These are phyloP conservation scores for Tenthredo mesomela DNA, from an alignment of 2,888 invertebrate genomes.

Conservation along the genomic window DNA sequence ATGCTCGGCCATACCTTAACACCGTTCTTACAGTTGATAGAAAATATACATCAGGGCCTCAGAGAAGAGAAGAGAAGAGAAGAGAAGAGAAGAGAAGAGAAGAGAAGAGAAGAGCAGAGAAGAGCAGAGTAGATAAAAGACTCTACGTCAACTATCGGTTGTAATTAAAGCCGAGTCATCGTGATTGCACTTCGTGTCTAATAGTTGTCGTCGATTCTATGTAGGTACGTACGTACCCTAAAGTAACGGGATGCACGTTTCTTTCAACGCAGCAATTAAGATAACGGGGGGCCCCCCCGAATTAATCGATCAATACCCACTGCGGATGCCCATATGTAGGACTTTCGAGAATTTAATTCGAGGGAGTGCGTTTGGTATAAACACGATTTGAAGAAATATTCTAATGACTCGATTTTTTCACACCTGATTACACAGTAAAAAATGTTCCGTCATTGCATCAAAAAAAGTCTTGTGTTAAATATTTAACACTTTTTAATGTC, in stretches of 20 bases:
- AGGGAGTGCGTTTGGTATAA: not conserved
- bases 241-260: constrained; percentile 36
- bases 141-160: constrained; percentile 21
- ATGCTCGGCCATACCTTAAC: not conserved
- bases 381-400: too few species aligned
- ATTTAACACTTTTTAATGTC: too few species aligned
- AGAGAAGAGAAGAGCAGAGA: constrained; percentile 55
- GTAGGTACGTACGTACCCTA: too few species aligned
- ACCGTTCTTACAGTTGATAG: not conserved
- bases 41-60: not conserved
- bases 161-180: constrained; percentile 71
- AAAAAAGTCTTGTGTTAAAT: too few species aligned
- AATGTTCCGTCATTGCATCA: too few species aligned
- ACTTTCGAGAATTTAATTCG: not conserved
- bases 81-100: constrained; percentile 40
- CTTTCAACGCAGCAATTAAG: constrained; percentile 55
- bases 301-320: not conserved
- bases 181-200: constrained; percentile 66
- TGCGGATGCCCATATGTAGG: too few species aligned
- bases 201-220: constrained; percentile 51
- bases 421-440: too few species aligned
- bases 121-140: not conserved
- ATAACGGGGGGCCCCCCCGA: not conserved
- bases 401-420: too few species aligned
- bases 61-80: constrained; percentile 54